Percentiles rank a stretch among this genome's conserved stretches.
Conservation (phyloP, 2,113 vertebrate genomes). For the Rhipidura dahli region DNA sequence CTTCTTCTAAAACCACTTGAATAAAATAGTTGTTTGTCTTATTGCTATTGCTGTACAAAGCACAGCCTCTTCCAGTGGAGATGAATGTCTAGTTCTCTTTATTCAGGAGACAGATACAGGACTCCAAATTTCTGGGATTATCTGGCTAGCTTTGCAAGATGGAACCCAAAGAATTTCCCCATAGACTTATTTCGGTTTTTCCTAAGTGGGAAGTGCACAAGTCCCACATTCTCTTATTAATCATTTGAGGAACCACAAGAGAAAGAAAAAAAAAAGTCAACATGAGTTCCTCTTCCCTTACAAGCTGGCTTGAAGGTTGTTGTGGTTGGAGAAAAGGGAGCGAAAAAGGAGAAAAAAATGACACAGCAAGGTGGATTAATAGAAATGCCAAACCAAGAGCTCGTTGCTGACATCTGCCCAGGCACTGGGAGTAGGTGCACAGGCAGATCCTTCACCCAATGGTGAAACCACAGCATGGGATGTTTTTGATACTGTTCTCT, state of each 20-base stretch:
- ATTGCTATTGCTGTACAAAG: not conserved
- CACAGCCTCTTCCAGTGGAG: not conserved
- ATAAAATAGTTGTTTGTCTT: not conserved
- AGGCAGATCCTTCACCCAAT: not conserved
- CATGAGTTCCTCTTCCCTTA: slow-evolving; percentile 16
- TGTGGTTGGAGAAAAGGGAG: not conserved
- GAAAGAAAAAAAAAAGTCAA: slow-evolving; percentile 17
- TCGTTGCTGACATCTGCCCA: not conserved
- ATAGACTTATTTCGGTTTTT: not conserved
- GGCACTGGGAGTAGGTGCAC: not conserved
- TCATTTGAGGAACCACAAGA: slow-evolving; percentile 41
- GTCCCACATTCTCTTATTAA: slow-evolving; percentile 40
- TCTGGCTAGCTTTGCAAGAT: not conserved
- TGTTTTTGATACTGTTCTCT: not conserved
- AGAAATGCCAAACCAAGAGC: not conserved
- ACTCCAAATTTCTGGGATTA: not conserved
- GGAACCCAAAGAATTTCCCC: slow-evolving; percentile 3
- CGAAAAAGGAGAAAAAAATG: not conserved
- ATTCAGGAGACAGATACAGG: not conserved
- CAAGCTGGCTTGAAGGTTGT: not conserved
- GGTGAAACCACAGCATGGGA: not conserved
- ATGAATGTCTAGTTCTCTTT: not conserved
- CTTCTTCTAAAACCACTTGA: not conserved
- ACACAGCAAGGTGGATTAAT: not conserved
- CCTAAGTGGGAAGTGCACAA: not conserved